phyloP scores from a whole-genome alignment of 2,888 invertebrate genomes.

The Digitonthophagus gazella region DNA sequence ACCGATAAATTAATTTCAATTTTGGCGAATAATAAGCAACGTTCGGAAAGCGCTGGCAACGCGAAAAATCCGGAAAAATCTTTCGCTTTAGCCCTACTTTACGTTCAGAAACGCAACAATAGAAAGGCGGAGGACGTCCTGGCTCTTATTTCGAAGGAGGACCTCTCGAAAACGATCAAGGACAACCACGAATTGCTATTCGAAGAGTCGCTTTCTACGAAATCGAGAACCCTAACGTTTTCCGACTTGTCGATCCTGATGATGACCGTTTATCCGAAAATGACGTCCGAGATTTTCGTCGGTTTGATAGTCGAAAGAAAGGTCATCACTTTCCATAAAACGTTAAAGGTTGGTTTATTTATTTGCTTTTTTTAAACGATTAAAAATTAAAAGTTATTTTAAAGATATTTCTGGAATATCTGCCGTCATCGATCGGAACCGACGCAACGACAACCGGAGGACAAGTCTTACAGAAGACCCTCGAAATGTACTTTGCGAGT shows the following conservation, averaged over 20 bases:
- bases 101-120: slow-evolving; percentile 55
- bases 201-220: slow-evolving; percentile 48
- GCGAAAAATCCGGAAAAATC: slow-evolving; percentile 46
- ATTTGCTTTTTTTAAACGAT: not conserved
- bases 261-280: slow-evolving; percentile 52
- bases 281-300: slow-evolving; percentile 53
- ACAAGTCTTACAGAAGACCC: slow-evolving; percentile 53
- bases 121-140: slow-evolving; percentile 52
- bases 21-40: slow-evolving; percentile 39
- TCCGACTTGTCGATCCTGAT: slow-evolving; percentile 57
- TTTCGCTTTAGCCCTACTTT: slow-evolving; percentile 54
- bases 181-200: slow-evolving; percentile 56
- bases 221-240: slow-evolving; percentile 51
- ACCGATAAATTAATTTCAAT: slow-evolving; percentile 57
- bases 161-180: slow-evolving; percentile 48
- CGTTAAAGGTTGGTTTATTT: slow-evolving; percentile 43
- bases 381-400: slow-evolving; percentile 10
- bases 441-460: slow-evolving; percentile 53
- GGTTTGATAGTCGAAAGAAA: slow-evolving; percentile 51
- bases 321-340: slow-evolving; percentile 50
- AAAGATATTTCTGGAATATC: slow-evolving; percentile 63
- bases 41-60: slow-evolving; percentile 33
- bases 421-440: slow-evolving; percentile 64
- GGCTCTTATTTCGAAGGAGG: slow-evolving; percentile 48
- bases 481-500: slow-evolving; percentile 53